phyloP scores from a whole-genome alignment of 2,797 vertebrate species.

The Discoglossus pictus region DNA sequence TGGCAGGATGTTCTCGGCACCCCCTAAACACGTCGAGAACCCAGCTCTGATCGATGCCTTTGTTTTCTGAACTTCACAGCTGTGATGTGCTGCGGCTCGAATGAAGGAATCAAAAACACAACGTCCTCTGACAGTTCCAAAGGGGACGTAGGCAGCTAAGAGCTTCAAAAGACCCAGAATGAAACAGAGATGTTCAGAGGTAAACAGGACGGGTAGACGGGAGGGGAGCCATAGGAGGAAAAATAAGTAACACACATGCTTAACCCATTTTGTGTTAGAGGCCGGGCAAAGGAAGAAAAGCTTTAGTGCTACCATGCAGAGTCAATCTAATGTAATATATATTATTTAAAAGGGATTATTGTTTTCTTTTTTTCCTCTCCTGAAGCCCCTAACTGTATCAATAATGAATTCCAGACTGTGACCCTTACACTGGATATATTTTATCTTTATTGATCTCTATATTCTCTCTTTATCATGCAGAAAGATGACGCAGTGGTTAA shows the following conservation, averaged over 20 bases:
- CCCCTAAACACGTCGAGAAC: slow-evolving; percentile 35
- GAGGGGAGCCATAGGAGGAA: background rate
- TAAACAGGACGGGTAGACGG: slow-evolving; percentile 15
- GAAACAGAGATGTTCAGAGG: slow-evolving; percentile 39
- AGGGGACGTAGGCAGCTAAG: slow-evolving; percentile 27
- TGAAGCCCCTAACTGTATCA: too few relatives aligned
- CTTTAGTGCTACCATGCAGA: too few relatives aligned
- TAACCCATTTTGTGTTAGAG: background rate
- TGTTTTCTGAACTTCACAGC: slow-evolving; percentile 40
- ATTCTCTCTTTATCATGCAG: too few relatives aligned
- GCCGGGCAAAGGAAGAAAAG: background rate
- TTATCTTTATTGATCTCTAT: too few relatives aligned
- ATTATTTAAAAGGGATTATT: too few relatives aligned
- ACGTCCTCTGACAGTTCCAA: slow-evolving; percentile 41
- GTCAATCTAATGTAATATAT: too few relatives aligned
- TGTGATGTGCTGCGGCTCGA: slow-evolving; percentile 25
- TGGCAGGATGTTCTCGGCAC: too few relatives aligned
- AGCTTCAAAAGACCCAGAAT: slow-evolving; percentile 42
- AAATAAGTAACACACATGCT: background rate
- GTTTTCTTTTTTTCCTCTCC: too few relatives aligned
- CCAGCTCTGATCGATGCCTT: slow-evolving; percentile 41
- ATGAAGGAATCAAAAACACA: slow-evolving; percentile 42
- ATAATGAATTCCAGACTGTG: too few relatives aligned
- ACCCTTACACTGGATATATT: too few relatives aligned
- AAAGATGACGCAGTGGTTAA: too few relatives aligned